phyloP scores from a whole-genome alignment of 1,140 invertebrate species.

The Drosophila carrolli region DNA sequence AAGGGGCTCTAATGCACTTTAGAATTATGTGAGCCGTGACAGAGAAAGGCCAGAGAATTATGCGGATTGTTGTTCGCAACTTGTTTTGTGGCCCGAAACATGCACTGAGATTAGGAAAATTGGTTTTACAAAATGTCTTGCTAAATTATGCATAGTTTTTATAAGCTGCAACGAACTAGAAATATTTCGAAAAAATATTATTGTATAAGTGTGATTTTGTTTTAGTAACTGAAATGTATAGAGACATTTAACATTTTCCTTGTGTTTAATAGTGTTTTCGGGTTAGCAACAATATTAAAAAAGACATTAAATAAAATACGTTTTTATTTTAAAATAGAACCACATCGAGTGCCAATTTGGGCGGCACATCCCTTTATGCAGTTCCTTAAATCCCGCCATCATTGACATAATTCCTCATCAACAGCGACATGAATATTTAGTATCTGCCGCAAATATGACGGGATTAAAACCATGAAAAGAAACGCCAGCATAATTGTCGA shows the following conservation, averaged over 20 bases:
- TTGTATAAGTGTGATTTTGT: no score
- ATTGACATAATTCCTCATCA: conserved; percentile 27
- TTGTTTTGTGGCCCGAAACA: not conserved
- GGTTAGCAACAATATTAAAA: no score
- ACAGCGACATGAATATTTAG: conserved; percentile 33
- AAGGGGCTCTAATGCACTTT: conserved; percentile 62
- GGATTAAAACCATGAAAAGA: conserved; percentile 60
- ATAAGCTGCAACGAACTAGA: no score
- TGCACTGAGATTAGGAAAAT: not conserved
- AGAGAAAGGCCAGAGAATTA: conserved; percentile 20
- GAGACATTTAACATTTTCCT: no score
- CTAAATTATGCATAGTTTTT: not conserved
- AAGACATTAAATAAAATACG: not conserved
- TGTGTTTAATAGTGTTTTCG: no score
- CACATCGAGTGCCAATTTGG: not conserved
- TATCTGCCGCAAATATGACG: conserved; percentile 45
- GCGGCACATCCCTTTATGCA: not conserved
- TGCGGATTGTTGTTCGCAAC: conserved; percentile 7
- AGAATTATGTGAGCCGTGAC: conserved; percentile 59
- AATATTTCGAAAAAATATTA: no score
- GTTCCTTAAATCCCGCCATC: conserved; percentile 8
- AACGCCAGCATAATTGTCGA: conserved; percentile 64
- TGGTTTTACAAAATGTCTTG: not conserved
- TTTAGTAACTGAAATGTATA: no score
- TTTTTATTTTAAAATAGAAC: not conserved